Conservation (phyloP, 2,888 invertebrate genomes). For the Polydrusus pterygomalis region DNA sequence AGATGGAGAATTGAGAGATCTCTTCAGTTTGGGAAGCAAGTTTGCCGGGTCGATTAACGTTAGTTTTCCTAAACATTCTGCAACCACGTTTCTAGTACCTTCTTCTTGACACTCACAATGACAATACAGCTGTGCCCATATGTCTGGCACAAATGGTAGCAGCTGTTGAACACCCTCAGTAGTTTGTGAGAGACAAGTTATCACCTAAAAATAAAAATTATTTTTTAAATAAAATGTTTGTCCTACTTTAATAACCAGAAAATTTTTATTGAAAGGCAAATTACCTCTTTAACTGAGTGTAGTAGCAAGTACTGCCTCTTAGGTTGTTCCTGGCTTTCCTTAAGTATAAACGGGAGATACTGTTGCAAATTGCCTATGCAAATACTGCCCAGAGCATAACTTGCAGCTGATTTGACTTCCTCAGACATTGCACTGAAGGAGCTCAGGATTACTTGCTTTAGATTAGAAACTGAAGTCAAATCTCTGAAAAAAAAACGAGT, state of each 20-base stretch:
- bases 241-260: too few species aligned
- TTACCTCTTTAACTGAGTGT: constrained; percentile 97
- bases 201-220: constrained; percentile 76
- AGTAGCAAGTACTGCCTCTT: constrained; percentile 96
- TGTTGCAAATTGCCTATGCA: constrained; percentile 95
- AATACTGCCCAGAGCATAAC: constrained; percentile 96
- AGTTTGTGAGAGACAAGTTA: constrained; percentile 87
- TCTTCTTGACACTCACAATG: constrained; percentile 98
- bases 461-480: constrained; percentile 82
- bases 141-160: constrained; percentile 88
- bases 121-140: constrained; percentile 94
- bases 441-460: constrained; percentile 87
- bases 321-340: constrained; percentile 95
- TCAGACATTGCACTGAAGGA: constrained; percentile 95
- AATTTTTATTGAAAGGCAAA: too few species aligned
- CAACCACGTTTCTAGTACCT: constrained; percentile 98
- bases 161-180: constrained; percentile 84
- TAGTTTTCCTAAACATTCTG: constrained; percentile 97
- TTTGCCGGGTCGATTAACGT: constrained; percentile 94
- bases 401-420: constrained; percentile 98
- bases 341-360: constrained; percentile 94
- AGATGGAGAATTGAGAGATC: constrained; percentile 86
- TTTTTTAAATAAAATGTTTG: constrained; percentile 9
- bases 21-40: constrained; percentile 90
- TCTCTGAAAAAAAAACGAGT: constrained; percentile 75